phyloP scores from a whole-genome alignment of 2,113 vertebrate genomes.

The Cynopterus brachyotis region DNA sequence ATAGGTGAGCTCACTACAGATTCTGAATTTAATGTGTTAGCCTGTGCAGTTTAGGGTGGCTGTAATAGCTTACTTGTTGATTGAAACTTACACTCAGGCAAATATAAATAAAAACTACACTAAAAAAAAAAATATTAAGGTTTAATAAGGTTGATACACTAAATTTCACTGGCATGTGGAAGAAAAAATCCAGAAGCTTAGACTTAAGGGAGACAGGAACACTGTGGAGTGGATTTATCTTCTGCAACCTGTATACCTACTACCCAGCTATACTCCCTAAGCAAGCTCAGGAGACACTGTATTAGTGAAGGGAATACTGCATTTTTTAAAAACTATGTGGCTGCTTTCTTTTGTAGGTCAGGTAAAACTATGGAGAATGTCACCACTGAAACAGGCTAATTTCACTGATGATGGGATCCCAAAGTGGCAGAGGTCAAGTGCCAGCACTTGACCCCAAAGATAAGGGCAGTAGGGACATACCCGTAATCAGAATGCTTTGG shows the following conservation, averaged over 20 bases:
- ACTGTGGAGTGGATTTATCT: neutral
- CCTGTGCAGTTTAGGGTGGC: neutral
- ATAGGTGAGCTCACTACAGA: neutral
- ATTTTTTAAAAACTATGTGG: neutral
- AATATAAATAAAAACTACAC: neutral
- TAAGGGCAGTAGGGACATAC: neutral
- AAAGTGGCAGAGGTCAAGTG: neutral
- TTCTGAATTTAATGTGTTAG: neutral
- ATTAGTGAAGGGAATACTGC: neutral
- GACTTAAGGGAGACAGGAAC: neutral
- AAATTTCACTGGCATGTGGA: neutral
- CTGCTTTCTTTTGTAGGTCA: neutral
- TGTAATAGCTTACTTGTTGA: neutral
- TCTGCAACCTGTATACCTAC: neutral
- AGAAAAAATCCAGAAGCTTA: neutral
- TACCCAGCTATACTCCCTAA: neutral
- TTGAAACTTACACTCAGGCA: neutral
- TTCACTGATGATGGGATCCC: neutral
- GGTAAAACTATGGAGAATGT: neutral
- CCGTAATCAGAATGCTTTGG: constrained; percentile 3
- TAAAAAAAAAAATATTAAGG: neutral
- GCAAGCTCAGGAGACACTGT: neutral
- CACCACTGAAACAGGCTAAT: neutral
- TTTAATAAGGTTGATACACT: neutral
- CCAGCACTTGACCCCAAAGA: neutral